Percentiles rank a stretch among this genome's conserved stretches.
These are phyloP conservation scores for Plecturocebus donacophilus DNA, from an alignment of 2,113 vertebrate genomes.

Conservation along the genomic window DNA sequence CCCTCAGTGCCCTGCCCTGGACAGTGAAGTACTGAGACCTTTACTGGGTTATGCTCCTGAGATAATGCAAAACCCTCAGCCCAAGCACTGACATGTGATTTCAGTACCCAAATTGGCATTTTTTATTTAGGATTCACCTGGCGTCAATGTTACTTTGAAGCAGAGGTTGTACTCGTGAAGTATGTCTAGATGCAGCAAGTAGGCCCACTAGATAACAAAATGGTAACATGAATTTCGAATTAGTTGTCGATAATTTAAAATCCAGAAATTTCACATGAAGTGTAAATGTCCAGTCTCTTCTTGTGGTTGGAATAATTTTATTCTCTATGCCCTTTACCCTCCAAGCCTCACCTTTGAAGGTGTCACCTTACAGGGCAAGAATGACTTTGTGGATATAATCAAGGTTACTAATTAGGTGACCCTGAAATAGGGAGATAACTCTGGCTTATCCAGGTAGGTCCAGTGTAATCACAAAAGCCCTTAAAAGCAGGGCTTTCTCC, in stretches of 20 bases:
- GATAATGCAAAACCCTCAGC: accelerated
- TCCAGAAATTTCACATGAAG: background rate
- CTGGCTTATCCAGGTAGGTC: background rate
- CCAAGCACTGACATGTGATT: too few species aligned
- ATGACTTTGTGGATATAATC: background rate
- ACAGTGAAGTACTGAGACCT: accelerated
- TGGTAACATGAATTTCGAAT: background rate
- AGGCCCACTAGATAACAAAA: background rate
- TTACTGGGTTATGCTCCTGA: accelerated
- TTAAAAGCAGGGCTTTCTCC: background rate
- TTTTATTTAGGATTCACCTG: background rate
- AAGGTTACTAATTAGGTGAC: background rate
- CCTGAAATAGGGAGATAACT: too few species aligned
- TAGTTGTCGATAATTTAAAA: background rate
- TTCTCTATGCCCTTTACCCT: background rate
- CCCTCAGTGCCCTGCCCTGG: background rate
- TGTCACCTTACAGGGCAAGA: accelerated
- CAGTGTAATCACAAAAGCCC: too few species aligned
- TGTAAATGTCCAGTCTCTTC: background rate
- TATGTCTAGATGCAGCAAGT: background rate
- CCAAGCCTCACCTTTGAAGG: background rate
- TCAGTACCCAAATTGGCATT: accelerated
- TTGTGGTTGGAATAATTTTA: background rate
- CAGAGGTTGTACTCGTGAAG: background rate
- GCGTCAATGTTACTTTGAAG: background rate